Evolutionary conservation across 2,113 vertebrate genomes (phyloP).

Genomic region (Ceratotherium simum): DNA sequence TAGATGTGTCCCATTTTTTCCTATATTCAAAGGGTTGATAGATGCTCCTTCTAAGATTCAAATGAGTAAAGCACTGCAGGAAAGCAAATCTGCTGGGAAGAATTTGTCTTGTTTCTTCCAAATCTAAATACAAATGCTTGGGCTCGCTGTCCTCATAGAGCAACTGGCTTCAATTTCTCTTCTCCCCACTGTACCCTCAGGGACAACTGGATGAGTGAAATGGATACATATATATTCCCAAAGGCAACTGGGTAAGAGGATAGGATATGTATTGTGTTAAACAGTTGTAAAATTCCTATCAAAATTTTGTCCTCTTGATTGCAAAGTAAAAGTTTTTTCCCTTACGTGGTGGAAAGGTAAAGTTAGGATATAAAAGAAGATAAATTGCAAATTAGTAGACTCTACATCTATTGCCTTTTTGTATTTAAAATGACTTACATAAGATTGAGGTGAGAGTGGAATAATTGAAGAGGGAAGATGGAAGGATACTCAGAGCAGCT

Average conservation of each 20-base stretch:
- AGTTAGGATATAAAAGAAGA: not conserved
- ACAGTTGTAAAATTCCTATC: not conserved
- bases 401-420: not conserved
- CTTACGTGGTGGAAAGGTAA: not conserved
- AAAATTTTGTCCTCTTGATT: not conserved
- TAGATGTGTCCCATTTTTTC: not conserved
- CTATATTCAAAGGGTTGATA: not conserved
- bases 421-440: not conserved
- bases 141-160: not conserved
- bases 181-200: not conserved
- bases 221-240: too few relatives aligned
- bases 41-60: not conserved
- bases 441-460: not conserved
- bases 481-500: not conserved
- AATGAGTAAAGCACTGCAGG: not conserved
- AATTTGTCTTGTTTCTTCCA: not conserved
- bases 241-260: not conserved
- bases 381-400: not conserved
- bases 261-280: not conserved
- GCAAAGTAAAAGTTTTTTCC: not conserved
- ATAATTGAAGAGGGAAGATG: not conserved
- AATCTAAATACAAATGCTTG: not conserved
- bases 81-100: not conserved
- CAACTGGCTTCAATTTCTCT: not conserved
- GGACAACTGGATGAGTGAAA: not conserved